Conservation (phyloP, 2,113 vertebrate species). For the Cyanistes caeruleus region DNA sequence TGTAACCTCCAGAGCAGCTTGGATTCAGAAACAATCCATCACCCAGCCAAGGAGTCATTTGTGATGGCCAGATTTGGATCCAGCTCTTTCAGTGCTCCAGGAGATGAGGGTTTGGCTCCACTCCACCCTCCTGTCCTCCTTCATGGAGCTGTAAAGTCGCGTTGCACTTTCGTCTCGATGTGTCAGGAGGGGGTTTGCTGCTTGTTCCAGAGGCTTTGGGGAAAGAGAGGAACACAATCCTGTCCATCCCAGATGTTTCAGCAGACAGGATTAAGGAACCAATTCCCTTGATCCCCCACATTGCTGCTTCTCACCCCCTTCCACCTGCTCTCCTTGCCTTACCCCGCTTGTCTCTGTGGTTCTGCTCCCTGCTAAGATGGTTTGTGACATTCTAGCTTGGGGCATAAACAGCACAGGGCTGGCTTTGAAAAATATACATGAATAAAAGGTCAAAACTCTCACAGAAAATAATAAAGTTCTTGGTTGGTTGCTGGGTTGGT, state of each 20-base stretch:
- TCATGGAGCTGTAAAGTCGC: neutral
- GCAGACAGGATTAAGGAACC: neutral
- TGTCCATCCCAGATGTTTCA: neutral
- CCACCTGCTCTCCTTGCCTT: constrained; percentile 45
- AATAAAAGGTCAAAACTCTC: constrained; percentile 70
- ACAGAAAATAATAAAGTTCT: constrained; percentile 30
- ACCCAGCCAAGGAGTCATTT: neutral
- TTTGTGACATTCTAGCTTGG: constrained; percentile 66
- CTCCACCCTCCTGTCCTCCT: neutral
- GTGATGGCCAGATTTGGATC: neutral
- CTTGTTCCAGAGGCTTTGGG: neutral
- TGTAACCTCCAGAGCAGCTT: neutral
- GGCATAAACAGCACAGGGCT: constrained; percentile 46
- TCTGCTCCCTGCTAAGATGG: neutral
- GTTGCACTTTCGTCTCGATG: rapidly evolving
- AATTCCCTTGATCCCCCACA: neutral
- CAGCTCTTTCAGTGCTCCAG: neutral
- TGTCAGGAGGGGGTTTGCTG: neutral
- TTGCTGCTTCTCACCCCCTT: neutral
- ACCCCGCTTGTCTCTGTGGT: neutral
- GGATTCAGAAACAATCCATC: neutral
- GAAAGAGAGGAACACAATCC: neutral
- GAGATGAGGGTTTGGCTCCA: neutral
- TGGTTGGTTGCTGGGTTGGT: neutral
- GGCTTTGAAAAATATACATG: constrained; percentile 55